Evolutionary conservation across 2,797 vertebrate genomes (phyloP).

Genomic region (Synanceia verrucosa): DNA sequence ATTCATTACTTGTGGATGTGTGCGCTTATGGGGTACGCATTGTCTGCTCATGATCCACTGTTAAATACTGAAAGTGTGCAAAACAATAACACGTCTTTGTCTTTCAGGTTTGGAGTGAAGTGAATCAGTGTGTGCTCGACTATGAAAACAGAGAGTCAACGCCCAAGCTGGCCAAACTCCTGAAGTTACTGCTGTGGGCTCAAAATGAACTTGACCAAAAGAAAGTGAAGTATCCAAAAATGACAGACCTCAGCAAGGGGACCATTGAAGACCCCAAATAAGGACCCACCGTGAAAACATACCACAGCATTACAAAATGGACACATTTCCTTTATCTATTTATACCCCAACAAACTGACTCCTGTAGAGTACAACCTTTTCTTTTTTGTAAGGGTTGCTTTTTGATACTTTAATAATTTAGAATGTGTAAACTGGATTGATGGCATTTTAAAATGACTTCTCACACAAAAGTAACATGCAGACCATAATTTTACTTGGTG

Average conservation of each 20-base stretch:
- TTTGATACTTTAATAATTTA: conserved; percentile 81
- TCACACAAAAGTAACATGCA: conserved; percentile 63
- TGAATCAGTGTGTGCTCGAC: conserved; percentile 97
- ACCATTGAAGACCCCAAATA: conserved; percentile 98
- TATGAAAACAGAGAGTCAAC: conserved; percentile 99
- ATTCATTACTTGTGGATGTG: no score
- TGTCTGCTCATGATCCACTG: not conserved
- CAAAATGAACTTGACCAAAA: conserved; percentile 99
- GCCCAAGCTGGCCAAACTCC: conserved; percentile 96
- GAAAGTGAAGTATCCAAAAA: conserved; percentile 99
- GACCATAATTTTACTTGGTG: conserved; percentile 58
- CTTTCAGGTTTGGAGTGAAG: conserved; percentile 97
- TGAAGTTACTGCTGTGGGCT: conserved; percentile 98
- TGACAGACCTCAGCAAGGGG: conserved; percentile 99
- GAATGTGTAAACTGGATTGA: conserved; percentile 74
- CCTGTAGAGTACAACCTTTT: conserved; percentile 75
- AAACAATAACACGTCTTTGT: conserved; percentile 19
- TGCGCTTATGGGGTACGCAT: not conserved
- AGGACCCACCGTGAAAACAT: conserved; percentile 60
- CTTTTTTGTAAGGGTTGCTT: conserved; percentile 79
- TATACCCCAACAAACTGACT: conserved; percentile 81
- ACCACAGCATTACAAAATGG: conserved; percentile 65
- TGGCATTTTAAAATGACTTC: conserved; percentile 70
- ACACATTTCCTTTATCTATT: conserved; percentile 82
- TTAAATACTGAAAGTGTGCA: not conserved